Percentiles rank a stretch among this genome's conserved stretches.
These are phyloP conservation scores for Synodontis membranacea DNA, from an alignment of 2,113 vertebrate species.

Conservation along the genomic window DNA sequence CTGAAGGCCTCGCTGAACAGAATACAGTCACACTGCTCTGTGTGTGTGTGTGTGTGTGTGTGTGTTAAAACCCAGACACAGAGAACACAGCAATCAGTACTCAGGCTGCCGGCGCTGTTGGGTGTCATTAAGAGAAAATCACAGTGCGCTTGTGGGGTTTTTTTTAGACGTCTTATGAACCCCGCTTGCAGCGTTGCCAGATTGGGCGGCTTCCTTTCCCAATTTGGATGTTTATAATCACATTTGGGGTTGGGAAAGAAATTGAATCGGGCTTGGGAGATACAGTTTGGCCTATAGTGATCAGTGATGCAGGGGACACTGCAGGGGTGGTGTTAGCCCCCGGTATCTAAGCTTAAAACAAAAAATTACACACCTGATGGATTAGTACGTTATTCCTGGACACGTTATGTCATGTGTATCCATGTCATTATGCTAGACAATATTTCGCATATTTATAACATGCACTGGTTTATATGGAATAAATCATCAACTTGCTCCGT, in stretches of 20 bases:
- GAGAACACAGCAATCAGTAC: conserved; percentile 36
- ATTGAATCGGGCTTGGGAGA: background rate
- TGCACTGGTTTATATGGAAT: background rate
- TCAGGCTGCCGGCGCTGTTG: conserved; percentile 32
- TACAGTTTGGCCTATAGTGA: conserved; percentile 1
- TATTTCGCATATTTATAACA: background rate
- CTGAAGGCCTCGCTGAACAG: conserved; percentile 24
- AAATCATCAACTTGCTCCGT: no score
- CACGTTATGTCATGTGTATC: background rate
- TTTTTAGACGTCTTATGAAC: conserved; percentile 2
- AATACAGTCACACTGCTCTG: background rate
- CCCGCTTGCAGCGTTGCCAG: conserved; percentile 24
- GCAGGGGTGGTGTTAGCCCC: background rate
- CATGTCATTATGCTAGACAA: background rate
- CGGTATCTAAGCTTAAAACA: background rate
- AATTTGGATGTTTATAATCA: conserved; percentile 18
- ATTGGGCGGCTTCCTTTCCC: conserved; percentile 3
- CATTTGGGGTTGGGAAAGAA: background rate
- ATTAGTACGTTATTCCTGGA: background rate
- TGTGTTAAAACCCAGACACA: conserved; percentile 30
- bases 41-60: conserved; percentile 26
- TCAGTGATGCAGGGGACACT: background rate
- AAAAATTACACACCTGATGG: background rate
- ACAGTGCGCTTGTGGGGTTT: conserved; percentile 55
- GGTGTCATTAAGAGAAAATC: conserved; percentile 58